Conservation (phyloP, 2,113 vertebrate species). For the Gobio gobio region DNA sequence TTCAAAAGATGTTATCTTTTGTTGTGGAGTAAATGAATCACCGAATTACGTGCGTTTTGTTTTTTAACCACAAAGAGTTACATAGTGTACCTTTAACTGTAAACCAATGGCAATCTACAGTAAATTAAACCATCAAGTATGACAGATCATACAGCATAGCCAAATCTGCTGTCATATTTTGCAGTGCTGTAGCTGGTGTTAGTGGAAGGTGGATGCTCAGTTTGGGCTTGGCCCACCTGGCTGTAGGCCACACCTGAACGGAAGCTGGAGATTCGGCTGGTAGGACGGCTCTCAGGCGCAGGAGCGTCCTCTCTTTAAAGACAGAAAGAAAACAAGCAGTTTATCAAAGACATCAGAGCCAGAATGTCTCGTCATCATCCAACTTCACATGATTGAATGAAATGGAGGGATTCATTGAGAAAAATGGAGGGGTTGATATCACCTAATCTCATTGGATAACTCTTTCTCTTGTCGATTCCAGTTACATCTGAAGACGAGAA, state of each 20-base stretch:
- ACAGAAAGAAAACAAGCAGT: background rate
- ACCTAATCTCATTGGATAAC: constrained; percentile 56
- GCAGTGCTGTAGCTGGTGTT: constrained; percentile 50
- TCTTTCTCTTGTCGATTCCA: constrained; percentile 44
- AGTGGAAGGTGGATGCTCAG: constrained; percentile 37
- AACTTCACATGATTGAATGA: background rate
- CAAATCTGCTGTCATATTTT: constrained; percentile 58
- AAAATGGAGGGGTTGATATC: background rate
- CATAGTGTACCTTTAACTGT: background rate
- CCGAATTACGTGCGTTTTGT: too few relatives aligned
- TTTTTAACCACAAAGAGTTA: too few relatives aligned
- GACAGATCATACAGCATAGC: constrained; percentile 61
- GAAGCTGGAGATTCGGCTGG: constrained; percentile 62
- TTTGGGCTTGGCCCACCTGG: constrained; percentile 40
- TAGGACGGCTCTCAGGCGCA: constrained; percentile 68
- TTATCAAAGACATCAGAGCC: background rate
- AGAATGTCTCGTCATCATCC: background rate
- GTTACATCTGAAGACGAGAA: constrained; percentile 44
- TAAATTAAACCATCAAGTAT: background rate
- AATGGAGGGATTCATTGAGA: background rate
- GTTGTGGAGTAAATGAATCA: too few relatives aligned
- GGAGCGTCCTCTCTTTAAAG: constrained; percentile 68
- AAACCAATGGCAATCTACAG: background rate
- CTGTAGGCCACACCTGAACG: constrained; percentile 60
- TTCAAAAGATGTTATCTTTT: too few relatives aligned